Conservation (phyloP, 2,113 vertebrate genomes). For the Plectropomus leopardus region DNA sequence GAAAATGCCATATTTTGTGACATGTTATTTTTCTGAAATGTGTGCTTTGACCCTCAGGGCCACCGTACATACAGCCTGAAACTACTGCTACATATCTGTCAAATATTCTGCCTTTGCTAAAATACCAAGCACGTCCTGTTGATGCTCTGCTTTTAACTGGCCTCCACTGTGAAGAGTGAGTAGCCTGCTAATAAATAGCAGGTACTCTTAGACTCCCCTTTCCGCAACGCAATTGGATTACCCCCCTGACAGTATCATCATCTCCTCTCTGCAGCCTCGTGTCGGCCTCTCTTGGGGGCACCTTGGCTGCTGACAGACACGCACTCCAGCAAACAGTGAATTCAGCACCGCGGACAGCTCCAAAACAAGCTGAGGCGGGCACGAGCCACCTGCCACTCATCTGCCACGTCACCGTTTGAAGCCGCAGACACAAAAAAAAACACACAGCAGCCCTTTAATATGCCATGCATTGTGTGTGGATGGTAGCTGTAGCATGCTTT, state of each 20-base stretch:
- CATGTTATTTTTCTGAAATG: too few relatives aligned
- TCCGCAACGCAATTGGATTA: constrained; percentile 66
- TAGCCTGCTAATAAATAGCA: constrained; percentile 66
- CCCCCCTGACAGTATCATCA: constrained; percentile 51
- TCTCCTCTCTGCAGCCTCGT: constrained; percentile 52
- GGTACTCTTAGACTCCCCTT: constrained; percentile 44
- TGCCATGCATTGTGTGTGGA: neutral
- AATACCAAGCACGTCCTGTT: neutral
- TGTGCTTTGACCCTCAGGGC: too few relatives aligned
- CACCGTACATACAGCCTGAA: too few relatives aligned
- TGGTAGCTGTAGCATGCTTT: neutral
- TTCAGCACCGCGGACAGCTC: constrained; percentile 83
- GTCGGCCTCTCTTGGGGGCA: constrained; percentile 60
- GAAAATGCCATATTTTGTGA: too few relatives aligned
- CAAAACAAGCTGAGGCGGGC: constrained; percentile 27
- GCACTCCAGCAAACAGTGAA: constrained; percentile 38
- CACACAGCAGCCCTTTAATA: neutral
- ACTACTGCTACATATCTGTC: too few relatives aligned
- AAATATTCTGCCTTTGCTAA: neutral
- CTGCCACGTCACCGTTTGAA: neutral
- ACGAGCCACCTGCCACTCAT: constrained; percentile 23
- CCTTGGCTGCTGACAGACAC: constrained; percentile 72
- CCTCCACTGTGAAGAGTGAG: constrained; percentile 23
- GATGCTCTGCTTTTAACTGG: constrained; percentile 13
- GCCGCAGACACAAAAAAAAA: neutral